Percentiles rank a stretch among this genome's conserved stretches.
These are phyloP conservation scores for Chaetodon trifasciatus DNA, from an alignment of 2,797 vertebrate species.

Conservation along the genomic window DNA sequence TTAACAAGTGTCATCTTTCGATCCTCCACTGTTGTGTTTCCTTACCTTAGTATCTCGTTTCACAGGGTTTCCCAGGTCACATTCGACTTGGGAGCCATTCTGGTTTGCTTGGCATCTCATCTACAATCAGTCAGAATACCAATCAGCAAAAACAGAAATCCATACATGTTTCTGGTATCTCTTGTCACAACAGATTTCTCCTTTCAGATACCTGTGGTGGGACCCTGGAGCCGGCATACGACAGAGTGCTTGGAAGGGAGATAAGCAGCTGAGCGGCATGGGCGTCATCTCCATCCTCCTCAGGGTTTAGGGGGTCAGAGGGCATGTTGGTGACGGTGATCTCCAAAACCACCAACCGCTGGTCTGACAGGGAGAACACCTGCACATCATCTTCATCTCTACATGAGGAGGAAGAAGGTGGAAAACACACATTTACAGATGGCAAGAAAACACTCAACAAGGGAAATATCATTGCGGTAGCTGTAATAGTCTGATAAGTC, in stretches of 20 bases:
- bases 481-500: background rate
- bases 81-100: conserved; percentile 90
- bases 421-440: conserved; percentile 1
- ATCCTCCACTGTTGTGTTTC: background rate
- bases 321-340: conserved; percentile 91
- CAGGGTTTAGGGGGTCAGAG: conserved; percentile 84
- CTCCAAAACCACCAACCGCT: conserved; percentile 90
- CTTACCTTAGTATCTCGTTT: conserved; percentile 86
- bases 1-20: background rate
- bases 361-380: conserved; percentile 90
- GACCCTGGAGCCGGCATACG: conserved; percentile 87
- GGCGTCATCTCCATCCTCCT: conserved; percentile 92
- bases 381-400: conserved; percentile 85
- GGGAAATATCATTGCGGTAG: too few species aligned
- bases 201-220: conserved; percentile 69
- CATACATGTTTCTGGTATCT: background rate
- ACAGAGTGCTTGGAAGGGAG: conserved; percentile 87
- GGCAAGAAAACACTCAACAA: background rate
- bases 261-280: conserved; percentile 91
- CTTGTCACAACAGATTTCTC: background rate
- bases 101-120: conserved; percentile 90
- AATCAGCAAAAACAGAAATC: conserved; percentile 5
- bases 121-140: conserved; percentile 69
- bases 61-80: conserved; percentile 93
- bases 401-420: background rate